A percentile compares a stretch with the other conserved stretches of the same genome.
Evolutionary conservation across 2,888 invertebrate species (phyloP).

Genomic region (Parascotia fuliginaria): DNA sequence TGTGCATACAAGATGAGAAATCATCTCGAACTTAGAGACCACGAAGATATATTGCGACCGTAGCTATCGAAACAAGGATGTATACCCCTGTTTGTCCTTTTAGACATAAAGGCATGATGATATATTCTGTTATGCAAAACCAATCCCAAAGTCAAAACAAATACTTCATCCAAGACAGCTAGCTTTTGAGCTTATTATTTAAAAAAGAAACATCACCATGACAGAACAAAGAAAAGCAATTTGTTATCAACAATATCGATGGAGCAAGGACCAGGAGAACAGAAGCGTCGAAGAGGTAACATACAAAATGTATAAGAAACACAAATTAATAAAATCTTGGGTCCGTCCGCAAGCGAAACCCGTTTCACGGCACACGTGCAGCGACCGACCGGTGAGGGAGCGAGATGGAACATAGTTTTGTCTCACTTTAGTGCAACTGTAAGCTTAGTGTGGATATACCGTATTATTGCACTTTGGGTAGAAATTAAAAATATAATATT

Average conservation of each 20-base stretch:
- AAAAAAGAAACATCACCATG: constrained; percentile 53
- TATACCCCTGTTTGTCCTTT: too few species aligned
- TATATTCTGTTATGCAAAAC: too few species aligned
- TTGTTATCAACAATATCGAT: constrained; percentile 82
- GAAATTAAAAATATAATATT: too few species aligned
- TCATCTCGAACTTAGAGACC: too few species aligned
- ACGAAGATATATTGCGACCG: too few species aligned
- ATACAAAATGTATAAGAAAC: constrained; percentile 63
- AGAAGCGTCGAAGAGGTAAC: constrained; percentile 61
- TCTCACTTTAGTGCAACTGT: constrained; percentile 62
- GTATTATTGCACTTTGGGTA: not conserved
- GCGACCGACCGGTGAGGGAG: constrained; percentile 63
- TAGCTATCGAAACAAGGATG: too few species aligned
- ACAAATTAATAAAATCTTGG: constrained; percentile 84
- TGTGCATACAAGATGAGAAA: too few species aligned
- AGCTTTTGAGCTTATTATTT: constrained; percentile 54
- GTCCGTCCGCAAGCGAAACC: constrained; percentile 72
- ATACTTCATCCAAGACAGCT: constrained; percentile 30
- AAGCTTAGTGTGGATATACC: constrained; percentile 61
- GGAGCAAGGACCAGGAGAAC: constrained; percentile 64
- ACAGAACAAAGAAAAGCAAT: constrained; percentile 81
- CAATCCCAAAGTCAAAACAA: constrained; percentile 10
- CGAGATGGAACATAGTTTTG: constrained; percentile 47
- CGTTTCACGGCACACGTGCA: constrained; percentile 83
- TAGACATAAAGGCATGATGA: too few species aligned